phyloP scores from a whole-genome alignment of 1,140 invertebrate species.

The Penaeus vannamei region DNA sequence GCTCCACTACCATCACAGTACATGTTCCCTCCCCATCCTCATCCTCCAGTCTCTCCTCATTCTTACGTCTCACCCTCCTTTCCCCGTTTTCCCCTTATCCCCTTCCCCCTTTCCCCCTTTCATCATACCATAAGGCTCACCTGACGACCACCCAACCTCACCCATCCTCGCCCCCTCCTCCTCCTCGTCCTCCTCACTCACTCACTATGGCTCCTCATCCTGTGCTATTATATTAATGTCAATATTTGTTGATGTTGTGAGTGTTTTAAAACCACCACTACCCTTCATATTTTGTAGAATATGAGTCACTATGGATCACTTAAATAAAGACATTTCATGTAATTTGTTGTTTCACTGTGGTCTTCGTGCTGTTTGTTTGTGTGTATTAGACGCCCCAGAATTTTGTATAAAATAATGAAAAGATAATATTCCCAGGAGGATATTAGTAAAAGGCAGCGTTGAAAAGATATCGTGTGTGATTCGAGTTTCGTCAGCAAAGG shows the following conservation, averaged over 20 bases:
- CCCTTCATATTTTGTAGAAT: conserved; percentile 62
- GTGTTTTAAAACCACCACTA: conserved; percentile 52
- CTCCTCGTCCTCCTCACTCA: background rate
- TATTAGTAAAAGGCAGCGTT: too few species aligned
- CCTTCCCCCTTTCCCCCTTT: background rate
- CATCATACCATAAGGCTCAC: background rate
- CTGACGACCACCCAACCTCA: background rate
- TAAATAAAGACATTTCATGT: conserved; percentile 64
- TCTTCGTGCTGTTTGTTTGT: background rate
- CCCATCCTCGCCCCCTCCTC: background rate
- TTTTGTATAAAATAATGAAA: too few species aligned
- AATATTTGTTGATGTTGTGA: conserved; percentile 58
- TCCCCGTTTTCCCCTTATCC: background rate
- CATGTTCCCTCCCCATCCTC: too few species aligned
- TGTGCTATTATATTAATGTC: conserved; percentile 50
- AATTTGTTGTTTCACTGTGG: background rate
- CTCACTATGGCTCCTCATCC: conserved; percentile 32
- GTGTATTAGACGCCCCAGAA: too few species aligned
- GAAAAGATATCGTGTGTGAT: too few species aligned
- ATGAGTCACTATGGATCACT: conserved; percentile 60
- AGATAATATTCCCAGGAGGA: too few species aligned
- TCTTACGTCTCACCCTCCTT: too few species aligned
- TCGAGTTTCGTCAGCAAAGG: too few species aligned
- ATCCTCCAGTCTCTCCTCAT: too few species aligned
- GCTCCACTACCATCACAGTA: too few species aligned